A percentile compares a stretch with the other conserved stretches of the same genome.
These are phyloP conservation scores for Ochropacha duplaris DNA, from an alignment of 2,888 invertebrate genomes.

Conservation along the genomic window DNA sequence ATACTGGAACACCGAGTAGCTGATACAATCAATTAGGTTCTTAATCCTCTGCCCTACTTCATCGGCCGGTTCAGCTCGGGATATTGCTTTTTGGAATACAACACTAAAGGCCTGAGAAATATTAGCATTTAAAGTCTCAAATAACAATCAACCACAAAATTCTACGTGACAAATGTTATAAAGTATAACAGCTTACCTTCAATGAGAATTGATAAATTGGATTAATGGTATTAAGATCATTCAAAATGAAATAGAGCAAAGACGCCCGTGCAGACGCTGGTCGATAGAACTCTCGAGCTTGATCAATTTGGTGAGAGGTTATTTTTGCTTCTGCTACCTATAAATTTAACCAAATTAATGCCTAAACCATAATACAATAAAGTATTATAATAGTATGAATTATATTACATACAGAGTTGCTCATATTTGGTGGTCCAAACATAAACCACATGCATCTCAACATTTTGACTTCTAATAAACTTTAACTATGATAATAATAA, in stretches of 20 bases:
- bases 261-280: slow-evolving; percentile 97
- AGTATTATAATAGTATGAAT: neutral
- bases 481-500: too few relatives aligned
- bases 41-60: slow-evolving; percentile 90
- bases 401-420: too few relatives aligned
- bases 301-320: slow-evolving; percentile 96
- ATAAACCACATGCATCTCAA: too few relatives aligned
- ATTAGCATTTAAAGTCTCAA: neutral
- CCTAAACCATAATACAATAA: neutral
- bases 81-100: slow-evolving; percentile 98
- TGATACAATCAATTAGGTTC: slow-evolving; percentile 97
- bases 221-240: slow-evolving; percentile 97
- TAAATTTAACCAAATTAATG: slow-evolving; percentile 13
- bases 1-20: slow-evolving; percentile 97
- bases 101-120: slow-evolving; percentile 94
- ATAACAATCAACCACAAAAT: too few relatives aligned
- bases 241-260: slow-evolving; percentile 96
- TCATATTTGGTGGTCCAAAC: neutral
- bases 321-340: slow-evolving; percentile 93
- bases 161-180: neutral
- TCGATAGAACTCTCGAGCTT: slow-evolving; percentile 94
- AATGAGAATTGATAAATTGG: slow-evolving; percentile 98
- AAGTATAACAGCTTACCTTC: slow-evolving; percentile 84
- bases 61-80: slow-evolving; percentile 91
- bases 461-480: too few relatives aligned